phyloP scores from a whole-genome alignment of 1,140 invertebrate genomes.

The Magallana ariakensis region DNA sequence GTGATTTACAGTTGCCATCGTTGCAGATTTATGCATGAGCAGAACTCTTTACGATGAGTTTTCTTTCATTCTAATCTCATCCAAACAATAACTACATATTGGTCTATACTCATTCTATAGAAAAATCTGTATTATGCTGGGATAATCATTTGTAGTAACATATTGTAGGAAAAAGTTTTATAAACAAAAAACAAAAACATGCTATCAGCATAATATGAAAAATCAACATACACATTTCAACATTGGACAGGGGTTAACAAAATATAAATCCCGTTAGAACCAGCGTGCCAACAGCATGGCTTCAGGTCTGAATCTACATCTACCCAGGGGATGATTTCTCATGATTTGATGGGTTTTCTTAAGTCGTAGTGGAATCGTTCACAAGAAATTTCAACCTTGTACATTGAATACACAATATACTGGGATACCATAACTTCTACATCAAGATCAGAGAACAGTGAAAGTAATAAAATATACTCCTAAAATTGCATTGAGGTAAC shows the following conservation, averaged over 20 bases:
- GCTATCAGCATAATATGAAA: slow-evolving; percentile 4
- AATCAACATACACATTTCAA: slow-evolving; percentile 23
- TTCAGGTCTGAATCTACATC: no score
- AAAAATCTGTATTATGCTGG: slow-evolving; percentile 18
- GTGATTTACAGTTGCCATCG: not conserved
- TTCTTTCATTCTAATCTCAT: slow-evolving; percentile 4
- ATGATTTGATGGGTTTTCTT: not conserved
- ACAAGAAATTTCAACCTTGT: not conserved
- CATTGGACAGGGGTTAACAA: not conserved
- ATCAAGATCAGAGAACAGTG: not conserved
- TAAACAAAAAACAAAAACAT: slow-evolving; percentile 29
- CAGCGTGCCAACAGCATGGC: no score
- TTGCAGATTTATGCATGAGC: not conserved
- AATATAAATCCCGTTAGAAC: not conserved
- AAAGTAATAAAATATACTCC: not conserved
- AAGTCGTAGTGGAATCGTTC: not conserved
- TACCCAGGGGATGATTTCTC: not conserved
- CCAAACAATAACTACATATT: not conserved
- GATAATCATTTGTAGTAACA: not conserved
- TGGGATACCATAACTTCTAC: no score
- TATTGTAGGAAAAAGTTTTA: not conserved
- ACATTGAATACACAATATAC: no score
- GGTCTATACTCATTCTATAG: not conserved
- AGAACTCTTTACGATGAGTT: not conserved
- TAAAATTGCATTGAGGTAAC: not conserved